These are phyloP conservation scores for Eira barbara DNA, from an alignment of 2,113 vertebrate species.

Conservation along the genomic window DNA sequence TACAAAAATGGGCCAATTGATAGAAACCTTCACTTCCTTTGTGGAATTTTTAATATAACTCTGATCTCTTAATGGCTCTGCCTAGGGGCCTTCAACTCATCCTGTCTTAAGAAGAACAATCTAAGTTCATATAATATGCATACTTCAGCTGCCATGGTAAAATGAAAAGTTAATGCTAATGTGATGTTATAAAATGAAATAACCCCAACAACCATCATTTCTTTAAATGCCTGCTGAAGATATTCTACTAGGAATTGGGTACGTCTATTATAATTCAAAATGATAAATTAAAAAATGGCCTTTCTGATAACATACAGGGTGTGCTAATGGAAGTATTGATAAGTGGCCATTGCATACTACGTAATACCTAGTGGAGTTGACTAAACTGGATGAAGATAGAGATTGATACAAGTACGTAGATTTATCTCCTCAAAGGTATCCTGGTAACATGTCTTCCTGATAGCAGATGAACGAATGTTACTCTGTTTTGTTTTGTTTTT, in stretches of 20 bases:
- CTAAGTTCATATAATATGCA: constrained; percentile 43
- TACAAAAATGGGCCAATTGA: not conserved
- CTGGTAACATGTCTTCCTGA: not conserved
- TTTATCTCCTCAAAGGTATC: not conserved
- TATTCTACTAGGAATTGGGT: constrained; percentile 28
- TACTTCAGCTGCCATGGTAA: not conserved
- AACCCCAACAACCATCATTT: constrained; percentile 23
- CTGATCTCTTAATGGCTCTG: constrained; percentile 41
- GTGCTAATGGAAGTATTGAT: not conserved
- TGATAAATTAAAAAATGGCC: not conserved
- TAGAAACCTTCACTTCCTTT: constrained; percentile 7
- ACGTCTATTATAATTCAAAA: not conserved
- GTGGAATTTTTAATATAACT: constrained; percentile 2
- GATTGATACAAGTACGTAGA: not conserved
- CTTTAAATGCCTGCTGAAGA: not conserved
- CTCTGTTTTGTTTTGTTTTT: not conserved
- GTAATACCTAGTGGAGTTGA: not conserved
- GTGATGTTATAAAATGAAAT: constrained; percentile 36
- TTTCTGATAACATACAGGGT: not conserved
- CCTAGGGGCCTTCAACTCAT: not conserved
- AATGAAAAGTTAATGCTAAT: constrained; percentile 56
- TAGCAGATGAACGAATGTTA: not conserved
- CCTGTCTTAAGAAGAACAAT: constrained; percentile 13
- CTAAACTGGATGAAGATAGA: not conserved
- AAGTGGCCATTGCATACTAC: not conserved